Base-by-base conservation (phyloP, 2,888 invertebrate genomes). In the Pollenia amentaria region DNA sequence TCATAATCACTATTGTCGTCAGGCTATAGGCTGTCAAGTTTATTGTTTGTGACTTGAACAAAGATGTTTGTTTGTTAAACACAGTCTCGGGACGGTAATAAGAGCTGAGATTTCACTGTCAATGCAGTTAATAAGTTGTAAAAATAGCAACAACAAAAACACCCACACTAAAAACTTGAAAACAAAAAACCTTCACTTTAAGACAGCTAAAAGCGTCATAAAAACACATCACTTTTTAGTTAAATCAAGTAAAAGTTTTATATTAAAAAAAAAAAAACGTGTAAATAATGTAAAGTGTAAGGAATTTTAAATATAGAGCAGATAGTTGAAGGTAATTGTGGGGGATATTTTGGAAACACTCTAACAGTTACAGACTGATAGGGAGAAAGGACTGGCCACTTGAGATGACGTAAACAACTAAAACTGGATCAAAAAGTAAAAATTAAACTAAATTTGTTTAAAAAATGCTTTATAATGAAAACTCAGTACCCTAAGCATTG, bases 61-160 rank as follows among this genome's bases (percentile, higher is more conserved):
- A 12, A 70, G 51, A 70, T 42, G n/a, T 62, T 42, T 53, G 51
- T 53, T 64, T 44, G 53, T 51, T 9, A 12, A 11, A 44, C 6
- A 38, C 42, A 46, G 48, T 53, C 46, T 57, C 67, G 21, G 65
- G 87, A 11, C 57, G 69, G 53, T 80, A 83, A 86, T 84, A 72
- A 80, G 72, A 87, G 84, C 29, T 57, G 29, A 76, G 67, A 84
- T 84, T 87, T 84, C 84, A 84, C 84, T 84, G 87, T 69, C 84
- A 84, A 42, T 80, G 87, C 72, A 80, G 64, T 65, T 83, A 76
- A 65, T 69, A 76, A 75, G 57, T 69, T 82, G 16, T 64, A 48
- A 78, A 73, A 78, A 75, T 14, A 18, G 21, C 51, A 75, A n/a
- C 14, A 77, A 72, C 42, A 84, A 57, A 67, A 72, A 64, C 75